phyloP scores from a whole-genome alignment of 1,140 invertebrate genomes.

The Bradynema listronoti region DNA sequence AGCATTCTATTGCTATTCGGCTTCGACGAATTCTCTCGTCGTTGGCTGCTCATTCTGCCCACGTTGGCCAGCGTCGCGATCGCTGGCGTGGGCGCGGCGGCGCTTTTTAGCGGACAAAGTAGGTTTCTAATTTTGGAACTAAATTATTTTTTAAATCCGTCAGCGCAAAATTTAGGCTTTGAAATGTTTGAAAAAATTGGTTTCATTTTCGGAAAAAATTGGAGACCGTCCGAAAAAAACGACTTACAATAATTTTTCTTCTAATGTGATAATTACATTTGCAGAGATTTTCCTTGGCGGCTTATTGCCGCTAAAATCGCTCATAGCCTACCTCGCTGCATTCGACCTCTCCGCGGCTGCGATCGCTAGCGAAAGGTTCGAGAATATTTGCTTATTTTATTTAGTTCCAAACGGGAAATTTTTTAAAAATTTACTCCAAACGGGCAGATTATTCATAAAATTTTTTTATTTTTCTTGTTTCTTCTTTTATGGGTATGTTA shows the following conservation, averaged over 20 bases:
- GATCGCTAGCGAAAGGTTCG: slow-evolving; percentile 32
- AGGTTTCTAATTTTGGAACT: too few species aligned
- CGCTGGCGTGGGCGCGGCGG: slow-evolving; percentile 22
- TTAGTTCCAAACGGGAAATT: neutral
- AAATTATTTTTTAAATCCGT: neutral
- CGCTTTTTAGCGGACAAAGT: slow-evolving; percentile 15
- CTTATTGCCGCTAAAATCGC: neutral
- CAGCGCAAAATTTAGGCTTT: slow-evolving; percentile 2
- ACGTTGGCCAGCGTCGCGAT: slow-evolving; percentile 32
- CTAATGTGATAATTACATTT: too few species aligned
- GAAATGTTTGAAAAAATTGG: too few species aligned
- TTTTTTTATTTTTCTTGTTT: too few species aligned
- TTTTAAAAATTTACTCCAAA: too few species aligned
- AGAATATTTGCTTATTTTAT: too few species aligned
- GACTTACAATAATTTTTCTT: too few species aligned
- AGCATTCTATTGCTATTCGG: slow-evolving; percentile 35
- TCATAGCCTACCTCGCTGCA: slow-evolving; percentile 26
- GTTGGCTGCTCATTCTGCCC: slow-evolving; percentile 31
- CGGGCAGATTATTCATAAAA: too few species aligned
- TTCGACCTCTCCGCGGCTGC: slow-evolving; percentile 35
- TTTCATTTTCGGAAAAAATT: too few species aligned
- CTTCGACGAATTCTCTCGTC: slow-evolving; percentile 39
- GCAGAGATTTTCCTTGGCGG: neutral
- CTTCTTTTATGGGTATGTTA: too few species aligned
- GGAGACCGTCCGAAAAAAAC: too few species aligned